Conservation (phyloP, 1,140 invertebrate genomes). For the Orchestia grillus region DNA sequence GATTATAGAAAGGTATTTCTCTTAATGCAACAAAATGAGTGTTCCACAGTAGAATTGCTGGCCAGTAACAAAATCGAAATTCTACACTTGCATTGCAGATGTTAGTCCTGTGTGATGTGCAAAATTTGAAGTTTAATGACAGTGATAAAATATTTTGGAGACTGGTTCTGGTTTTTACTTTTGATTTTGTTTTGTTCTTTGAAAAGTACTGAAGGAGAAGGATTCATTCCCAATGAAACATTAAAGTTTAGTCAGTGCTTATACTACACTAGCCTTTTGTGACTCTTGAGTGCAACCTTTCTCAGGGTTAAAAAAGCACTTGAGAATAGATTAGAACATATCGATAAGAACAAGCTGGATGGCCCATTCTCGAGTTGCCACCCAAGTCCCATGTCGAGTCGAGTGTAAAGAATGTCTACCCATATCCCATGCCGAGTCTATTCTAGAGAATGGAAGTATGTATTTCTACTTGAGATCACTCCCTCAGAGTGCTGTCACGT, state of each 20-base stretch:
- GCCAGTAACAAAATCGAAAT: no score
- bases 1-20: no score
- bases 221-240: background rate
- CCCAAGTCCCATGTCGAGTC: background rate
- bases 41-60: no score
- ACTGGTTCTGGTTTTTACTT: background rate
- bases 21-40: no score
- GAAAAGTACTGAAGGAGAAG: background rate
- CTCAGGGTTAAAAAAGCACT: background rate
- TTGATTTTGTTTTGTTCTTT: background rate
- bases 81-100: background rate
- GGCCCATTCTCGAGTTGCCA: background rate
- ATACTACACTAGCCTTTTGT: background rate
- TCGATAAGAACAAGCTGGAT: background rate
- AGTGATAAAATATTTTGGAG: background rate
- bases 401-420: background rate
- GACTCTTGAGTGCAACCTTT: background rate
- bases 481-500: background rate
- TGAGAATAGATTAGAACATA: background rate
- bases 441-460: no score
- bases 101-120: background rate
- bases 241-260: background rate
- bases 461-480: background rate
- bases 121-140: background rate
- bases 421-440: background rate